Evolutionary conservation across 2,113 vertebrate species (phyloP), one percentile per base, ranked within the genome.

Genomic region (Glareola pratincola): DNA sequence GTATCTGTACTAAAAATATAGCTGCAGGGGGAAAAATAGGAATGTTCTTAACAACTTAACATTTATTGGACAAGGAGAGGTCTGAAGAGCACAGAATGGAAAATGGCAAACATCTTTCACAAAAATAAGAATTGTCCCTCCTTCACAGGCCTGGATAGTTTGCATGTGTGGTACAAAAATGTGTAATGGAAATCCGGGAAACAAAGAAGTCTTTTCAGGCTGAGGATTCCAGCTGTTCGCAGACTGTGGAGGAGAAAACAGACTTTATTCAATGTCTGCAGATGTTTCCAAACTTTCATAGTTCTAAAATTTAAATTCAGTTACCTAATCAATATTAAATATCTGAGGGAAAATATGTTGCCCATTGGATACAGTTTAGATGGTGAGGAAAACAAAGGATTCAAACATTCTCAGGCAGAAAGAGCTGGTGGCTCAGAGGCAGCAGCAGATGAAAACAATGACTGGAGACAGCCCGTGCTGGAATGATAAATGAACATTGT

Each of bases 151-250:
- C 69, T 94, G 83, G 80, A 97, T 79, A 87, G 84, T 73, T 92
- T 94, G 84, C 89, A 94, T 94, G 86, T 96, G 90, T 96, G 88
- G 90, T 96, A 83, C 82, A 90, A 92, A 92, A 95, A 94, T 92
- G 85, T 97, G 97, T 97, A 97, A 96, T 95, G 95, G 97, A 97
- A 97, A 96, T 69, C 84, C 92, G 71, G 83, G 94, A 85, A 95
- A 97, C 91, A 96, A 97, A 95, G 95, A 91, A 91, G 48, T 30
- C 95, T 95, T 97, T 96, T 97, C 86, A 95, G 62, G 56, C 86
- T 59, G 77, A 94, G 80, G 84, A 95, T 91, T 97, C 94, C 97
- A 97, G 96, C 96, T 97, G 96, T 97, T 97, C 10, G 0, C 92
- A 94, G 94, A 90, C 95, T 92, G 83, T 91, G 74, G 80, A 95